phyloP scores from a whole-genome alignment of 2,797 vertebrate genomes.

The Sibirionetta formosa region DNA sequence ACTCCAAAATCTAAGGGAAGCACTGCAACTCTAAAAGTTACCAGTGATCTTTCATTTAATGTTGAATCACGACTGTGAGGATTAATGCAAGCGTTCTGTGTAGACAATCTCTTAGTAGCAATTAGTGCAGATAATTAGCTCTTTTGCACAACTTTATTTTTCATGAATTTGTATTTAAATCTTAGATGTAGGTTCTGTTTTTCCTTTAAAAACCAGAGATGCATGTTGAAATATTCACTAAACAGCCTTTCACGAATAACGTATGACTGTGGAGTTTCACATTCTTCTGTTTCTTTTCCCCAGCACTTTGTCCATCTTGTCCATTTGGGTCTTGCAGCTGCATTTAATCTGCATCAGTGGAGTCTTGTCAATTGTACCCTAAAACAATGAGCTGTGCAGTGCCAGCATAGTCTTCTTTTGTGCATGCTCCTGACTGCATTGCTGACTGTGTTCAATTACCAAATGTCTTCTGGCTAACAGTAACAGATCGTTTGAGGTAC shows the following conservation, averaged over 20 bases:
- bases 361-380: neutral
- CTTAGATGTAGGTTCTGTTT: neutral
- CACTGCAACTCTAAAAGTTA: neutral
- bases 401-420: neutral
- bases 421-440: neutral
- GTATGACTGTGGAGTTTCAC: neutral
- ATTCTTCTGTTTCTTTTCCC: slow-evolving; percentile 10
- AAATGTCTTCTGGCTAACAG: neutral
- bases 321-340: slow-evolving; percentile 8
- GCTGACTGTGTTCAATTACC: neutral
- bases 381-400: neutral
- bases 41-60: neutral
- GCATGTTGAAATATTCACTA: neutral
- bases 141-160: neutral
- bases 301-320: slow-evolving; percentile 14
- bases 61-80: neutral
- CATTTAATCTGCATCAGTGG: neutral
- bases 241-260: neutral
- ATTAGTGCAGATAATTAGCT: neutral
- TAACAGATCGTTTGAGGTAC: neutral
- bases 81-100: neutral
- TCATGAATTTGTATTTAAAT: neutral
- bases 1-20: slow-evolving; percentile 35
- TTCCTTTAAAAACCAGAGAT: neutral
- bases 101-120: neutral